These are phyloP conservation scores for Nyctibius bracteatus DNA, from an alignment of 2,113 vertebrate species.

Conservation along the genomic window DNA sequence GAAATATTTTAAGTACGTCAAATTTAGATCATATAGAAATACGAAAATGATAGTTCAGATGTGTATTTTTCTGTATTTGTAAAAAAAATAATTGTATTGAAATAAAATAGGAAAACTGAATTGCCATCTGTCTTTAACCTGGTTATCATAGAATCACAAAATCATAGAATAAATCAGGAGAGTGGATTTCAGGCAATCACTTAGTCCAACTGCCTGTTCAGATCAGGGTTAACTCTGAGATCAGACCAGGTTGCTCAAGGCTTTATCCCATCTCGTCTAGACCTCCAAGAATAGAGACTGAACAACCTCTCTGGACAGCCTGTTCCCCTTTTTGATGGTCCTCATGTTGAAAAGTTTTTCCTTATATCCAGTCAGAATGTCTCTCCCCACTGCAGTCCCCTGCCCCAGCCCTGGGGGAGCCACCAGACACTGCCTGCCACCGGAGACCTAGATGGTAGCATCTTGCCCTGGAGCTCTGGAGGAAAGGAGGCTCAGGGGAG, in stretches of 20 bases:
- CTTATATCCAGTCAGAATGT: neutral
- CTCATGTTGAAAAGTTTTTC: neutral
- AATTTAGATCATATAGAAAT: neutral
- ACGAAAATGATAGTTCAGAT: neutral
- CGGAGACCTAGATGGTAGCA: neutral
- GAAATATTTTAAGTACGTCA: neutral
- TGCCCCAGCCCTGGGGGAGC: neutral
- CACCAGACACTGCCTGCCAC: too few relatives aligned
- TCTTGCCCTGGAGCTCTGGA: neutral
- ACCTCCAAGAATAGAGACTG: neutral
- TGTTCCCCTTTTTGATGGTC: neutral
- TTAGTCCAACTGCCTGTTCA: neutral
- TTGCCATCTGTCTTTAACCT: neutral
- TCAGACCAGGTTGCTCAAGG: neutral
- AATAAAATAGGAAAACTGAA: neutral
- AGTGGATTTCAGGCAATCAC: neutral
- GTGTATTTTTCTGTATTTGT: neutral
- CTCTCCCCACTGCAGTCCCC: neutral
- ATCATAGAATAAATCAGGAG: neutral
- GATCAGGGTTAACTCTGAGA: neutral
- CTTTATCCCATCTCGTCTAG: neutral
- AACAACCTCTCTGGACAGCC: neutral
- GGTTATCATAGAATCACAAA: neutral
- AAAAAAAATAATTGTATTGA: neutral
- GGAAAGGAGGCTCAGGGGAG: too few relatives aligned